Evolutionary conservation across 2,113 vertebrate species (phyloP).

Genomic region (Nyctibius bracteatus): DNA sequence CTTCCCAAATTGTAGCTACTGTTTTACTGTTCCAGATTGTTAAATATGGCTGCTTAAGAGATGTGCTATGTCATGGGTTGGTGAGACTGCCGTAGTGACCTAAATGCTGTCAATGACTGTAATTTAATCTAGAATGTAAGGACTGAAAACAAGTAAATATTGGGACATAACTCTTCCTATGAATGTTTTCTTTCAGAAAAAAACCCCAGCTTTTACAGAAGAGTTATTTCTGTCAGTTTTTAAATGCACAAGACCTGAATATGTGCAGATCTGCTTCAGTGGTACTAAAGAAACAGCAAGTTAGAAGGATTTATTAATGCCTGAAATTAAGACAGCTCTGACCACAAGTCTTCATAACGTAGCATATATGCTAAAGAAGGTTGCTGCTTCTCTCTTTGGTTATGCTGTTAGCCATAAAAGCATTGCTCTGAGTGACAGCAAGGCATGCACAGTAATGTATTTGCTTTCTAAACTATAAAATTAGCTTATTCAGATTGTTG

Average conservation of each 20-base stretch:
- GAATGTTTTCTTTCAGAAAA: not conserved
- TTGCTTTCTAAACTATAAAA: not conserved
- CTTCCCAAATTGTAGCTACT: not conserved
- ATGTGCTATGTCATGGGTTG: not conserved
- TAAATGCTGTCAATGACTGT: not conserved
- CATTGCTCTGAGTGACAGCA: not conserved
- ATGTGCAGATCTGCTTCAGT: not conserved
- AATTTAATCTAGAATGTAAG: not conserved
- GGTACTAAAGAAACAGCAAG: not conserved
- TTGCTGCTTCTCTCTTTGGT: constrained; percentile 4
- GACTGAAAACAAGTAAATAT: not conserved
- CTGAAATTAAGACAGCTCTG: not conserved
- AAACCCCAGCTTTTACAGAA: not conserved
- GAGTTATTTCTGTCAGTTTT: not conserved
- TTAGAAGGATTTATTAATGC: not conserved
- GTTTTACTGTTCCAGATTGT: not conserved
- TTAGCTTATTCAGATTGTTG: not conserved
- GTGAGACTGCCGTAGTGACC: not conserved
- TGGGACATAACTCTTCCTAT: not conserved
- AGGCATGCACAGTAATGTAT: not conserved
- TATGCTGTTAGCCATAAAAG: not conserved
- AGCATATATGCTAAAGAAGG: not conserved
- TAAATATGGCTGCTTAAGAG: not conserved
- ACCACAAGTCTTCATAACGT: not conserved
- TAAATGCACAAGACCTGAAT: not conserved